Evolutionary conservation across 2,797 vertebrate genomes (phyloP).

Genomic region (Neopelma chrysocephalum): DNA sequence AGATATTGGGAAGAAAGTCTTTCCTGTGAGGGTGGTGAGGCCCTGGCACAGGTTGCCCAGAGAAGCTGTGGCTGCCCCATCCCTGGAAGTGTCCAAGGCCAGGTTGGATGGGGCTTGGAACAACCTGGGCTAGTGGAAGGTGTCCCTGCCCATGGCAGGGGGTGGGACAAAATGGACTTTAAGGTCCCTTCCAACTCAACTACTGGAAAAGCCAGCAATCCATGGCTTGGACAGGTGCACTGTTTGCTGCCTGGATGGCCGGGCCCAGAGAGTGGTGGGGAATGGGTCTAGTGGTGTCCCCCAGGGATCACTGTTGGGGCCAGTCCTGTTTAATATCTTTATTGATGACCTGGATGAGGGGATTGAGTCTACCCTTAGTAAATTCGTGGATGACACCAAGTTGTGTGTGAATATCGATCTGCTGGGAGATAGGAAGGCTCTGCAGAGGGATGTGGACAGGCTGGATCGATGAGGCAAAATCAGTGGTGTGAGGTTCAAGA

Average conservation of each 20-base stretch:
- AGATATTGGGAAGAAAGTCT: neutral
- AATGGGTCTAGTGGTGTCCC: neutral
- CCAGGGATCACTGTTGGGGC: neutral
- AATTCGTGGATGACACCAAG: accelerated
- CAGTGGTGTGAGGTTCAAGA: neutral
- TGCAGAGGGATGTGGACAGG: neutral
- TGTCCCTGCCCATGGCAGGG: neutral
- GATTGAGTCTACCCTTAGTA: neutral
- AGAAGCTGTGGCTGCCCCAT: neutral
- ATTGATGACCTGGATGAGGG: neutral
- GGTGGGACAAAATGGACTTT: accelerated
- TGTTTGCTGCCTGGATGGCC: neutral
- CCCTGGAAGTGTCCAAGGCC: neutral
- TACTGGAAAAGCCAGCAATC: neutral
- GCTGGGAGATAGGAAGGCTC: neutral
- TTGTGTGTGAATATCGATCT: neutral
- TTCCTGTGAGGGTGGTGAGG: neutral
- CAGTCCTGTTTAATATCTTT: neutral
- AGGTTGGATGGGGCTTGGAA: neutral
- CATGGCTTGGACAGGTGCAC: neutral
- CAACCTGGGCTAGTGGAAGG: neutral
- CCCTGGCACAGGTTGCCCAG: neutral
- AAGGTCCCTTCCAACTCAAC: neutral
- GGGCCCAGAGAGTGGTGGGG: no score
- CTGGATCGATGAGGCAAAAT: neutral